A percentile compares a stretch with the other conserved stretches of the same genome.
Evolutionary conservation across 1,140 invertebrate genomes (phyloP).

Genomic region (Subanguina moxae): DNA sequence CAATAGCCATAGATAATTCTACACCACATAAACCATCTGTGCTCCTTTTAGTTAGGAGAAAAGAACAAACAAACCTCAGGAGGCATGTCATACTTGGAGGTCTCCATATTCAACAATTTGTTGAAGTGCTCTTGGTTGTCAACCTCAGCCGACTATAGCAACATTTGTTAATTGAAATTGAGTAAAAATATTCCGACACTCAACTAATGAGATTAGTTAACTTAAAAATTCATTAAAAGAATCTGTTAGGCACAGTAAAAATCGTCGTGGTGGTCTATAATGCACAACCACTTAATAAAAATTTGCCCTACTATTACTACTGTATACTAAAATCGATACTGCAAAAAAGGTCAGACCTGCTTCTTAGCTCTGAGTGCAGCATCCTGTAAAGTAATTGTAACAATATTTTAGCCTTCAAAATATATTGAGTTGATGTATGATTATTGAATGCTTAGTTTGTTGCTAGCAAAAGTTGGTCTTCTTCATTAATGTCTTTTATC

Average conservation of each 20-base stretch:
- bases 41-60: too few species aligned
- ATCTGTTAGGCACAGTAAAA: neutral
- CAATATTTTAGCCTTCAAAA: neutral
- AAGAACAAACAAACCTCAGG: neutral
- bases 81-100: slow-evolving; percentile 8
- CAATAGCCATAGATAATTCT: too few species aligned
- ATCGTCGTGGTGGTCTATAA: too few species aligned
- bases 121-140: slow-evolving; percentile 18
- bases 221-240: neutral
- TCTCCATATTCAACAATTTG: slow-evolving; percentile 4
- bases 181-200: too few species aligned
- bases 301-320: neutral
- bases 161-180: too few species aligned
- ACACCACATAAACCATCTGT: too few species aligned
- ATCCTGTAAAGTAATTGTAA: neutral
- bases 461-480: too few species aligned
- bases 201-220: too few species aligned
- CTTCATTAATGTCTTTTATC: too few species aligned
- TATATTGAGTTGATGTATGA: too few species aligned
- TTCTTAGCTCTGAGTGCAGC: slow-evolving; percentile 86
- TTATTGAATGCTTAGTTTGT: too few species aligned
- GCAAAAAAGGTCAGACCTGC: slow-evolving; percentile 66
- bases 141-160: slow-evolving; percentile 13
- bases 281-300: neutral
- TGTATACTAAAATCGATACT: neutral